These are phyloP conservation scores for Galago senegalensis DNA, from an alignment of 2,797 vertebrate species.

Conservation along the genomic window DNA sequence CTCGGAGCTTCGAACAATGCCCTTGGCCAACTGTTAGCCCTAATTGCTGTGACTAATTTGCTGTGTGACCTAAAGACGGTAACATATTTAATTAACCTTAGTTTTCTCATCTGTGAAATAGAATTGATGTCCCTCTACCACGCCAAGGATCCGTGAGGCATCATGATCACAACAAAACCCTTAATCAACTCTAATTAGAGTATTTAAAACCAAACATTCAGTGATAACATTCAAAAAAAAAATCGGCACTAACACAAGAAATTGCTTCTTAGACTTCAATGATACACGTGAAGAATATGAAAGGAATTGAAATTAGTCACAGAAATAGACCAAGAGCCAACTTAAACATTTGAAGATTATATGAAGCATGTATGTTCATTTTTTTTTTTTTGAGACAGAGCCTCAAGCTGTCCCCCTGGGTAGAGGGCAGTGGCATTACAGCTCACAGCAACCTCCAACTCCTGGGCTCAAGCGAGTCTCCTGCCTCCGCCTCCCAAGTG, in stretches of 20 bases:
- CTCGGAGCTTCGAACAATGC: not conserved
- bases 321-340: conserved; percentile 31
- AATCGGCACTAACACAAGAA: not conserved
- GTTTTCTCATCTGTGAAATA: conserved; percentile 61
- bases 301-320: conserved; percentile 55
- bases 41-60: conserved; percentile 61
- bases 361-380: too few species aligned
- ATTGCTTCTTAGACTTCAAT: conserved; percentile 25
- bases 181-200: not conserved
- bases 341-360: conserved; percentile 54
- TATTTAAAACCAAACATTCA: not conserved
- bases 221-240: not conserved
- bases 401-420: too few species aligned
- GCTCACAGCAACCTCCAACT: too few species aligned
- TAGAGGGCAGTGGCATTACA: too few species aligned
- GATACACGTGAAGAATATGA: conserved; percentile 45
- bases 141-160: not conserved
- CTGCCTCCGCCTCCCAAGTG: too few species aligned
- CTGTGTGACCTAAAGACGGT: conserved; percentile 23
- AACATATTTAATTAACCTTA: conserved; percentile 50
- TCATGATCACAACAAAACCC: not conserved
- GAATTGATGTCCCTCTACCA: not conserved
- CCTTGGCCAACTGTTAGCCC: conserved; percentile 33
- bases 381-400: too few species aligned
- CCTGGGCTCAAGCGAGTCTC: too few species aligned